Conservation (phyloP, 2,888 invertebrate species). For the Hypselothyrea guttata region DNA sequence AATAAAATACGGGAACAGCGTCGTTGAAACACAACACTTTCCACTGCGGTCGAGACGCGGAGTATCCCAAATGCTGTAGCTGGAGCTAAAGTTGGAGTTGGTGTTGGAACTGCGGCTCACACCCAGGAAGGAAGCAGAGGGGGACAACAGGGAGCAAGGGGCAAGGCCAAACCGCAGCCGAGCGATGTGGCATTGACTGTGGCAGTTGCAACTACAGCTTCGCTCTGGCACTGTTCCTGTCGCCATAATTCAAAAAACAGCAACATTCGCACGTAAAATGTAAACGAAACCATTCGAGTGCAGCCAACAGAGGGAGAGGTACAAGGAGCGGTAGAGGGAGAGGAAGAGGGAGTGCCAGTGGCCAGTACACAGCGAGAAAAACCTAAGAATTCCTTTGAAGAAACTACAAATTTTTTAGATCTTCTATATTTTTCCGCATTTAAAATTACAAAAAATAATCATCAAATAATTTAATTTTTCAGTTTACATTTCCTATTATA, state of each 20-base stretch:
- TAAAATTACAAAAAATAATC: too few species aligned
- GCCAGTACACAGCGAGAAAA: too few species aligned
- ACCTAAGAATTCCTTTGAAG: too few species aligned
- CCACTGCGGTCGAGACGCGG: slow-evolving; percentile 53
- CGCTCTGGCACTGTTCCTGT: slow-evolving; percentile 64
- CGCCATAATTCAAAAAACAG: slow-evolving; percentile 78
- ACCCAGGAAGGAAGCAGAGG: not conserved
- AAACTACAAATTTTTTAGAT: too few species aligned
- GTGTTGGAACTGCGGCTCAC: slow-evolving; percentile 27
- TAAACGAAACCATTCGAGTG: slow-evolving; percentile 77
- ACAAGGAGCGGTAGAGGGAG: not conserved
- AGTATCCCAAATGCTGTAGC: slow-evolving; percentile 49
- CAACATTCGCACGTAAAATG: slow-evolving; percentile 78
- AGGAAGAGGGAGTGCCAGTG: slow-evolving; percentile 1
- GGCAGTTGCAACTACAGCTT: slow-evolving; percentile 2
- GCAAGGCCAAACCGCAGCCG: slow-evolving; percentile 36
- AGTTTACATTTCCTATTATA: too few species aligned
- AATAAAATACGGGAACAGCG: slow-evolving; percentile 67
- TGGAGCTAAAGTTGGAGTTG: too few species aligned
- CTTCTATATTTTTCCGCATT: too few species aligned
- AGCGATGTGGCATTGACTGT: slow-evolving; percentile 7
- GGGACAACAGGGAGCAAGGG: slow-evolving; percentile 13
- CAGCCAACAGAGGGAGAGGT: slow-evolving; percentile 34
- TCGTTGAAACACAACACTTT: slow-evolving; percentile 73
- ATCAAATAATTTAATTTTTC: too few species aligned